Evolutionary conservation across 2,113 vertebrate genomes (phyloP).

Genomic region (Mirounga angustirostris): DNA sequence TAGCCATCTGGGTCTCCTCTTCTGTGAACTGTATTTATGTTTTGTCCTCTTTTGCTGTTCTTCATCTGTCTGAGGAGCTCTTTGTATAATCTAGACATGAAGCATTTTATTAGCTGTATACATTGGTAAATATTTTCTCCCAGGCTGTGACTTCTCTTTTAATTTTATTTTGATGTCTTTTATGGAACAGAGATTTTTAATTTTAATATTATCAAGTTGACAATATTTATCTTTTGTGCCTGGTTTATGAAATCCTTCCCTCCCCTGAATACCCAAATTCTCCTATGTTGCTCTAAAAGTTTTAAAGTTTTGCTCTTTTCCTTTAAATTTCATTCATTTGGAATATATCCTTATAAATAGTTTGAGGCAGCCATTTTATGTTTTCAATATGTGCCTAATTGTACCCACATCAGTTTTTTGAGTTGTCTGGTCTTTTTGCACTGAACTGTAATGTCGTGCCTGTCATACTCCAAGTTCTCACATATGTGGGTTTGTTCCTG

Average conservation of each 20-base stretch:
- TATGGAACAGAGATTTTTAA: background rate
- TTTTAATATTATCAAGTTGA: background rate
- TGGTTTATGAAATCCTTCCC: background rate
- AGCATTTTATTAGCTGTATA: background rate
- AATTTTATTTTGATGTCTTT: slow-evolving; percentile 13
- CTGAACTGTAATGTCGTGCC: background rate
- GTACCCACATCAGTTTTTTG: background rate
- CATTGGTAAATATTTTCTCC: background rate
- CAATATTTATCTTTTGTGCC: background rate
- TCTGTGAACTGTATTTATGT: background rate
- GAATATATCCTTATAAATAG: background rate
- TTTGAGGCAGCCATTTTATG: background rate
- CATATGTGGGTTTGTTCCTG: background rate
- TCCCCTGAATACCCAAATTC: background rate
- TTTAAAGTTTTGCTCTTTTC: background rate
- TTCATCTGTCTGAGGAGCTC: background rate
- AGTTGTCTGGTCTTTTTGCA: background rate
- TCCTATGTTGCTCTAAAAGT: background rate
- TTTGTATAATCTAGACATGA: background rate
- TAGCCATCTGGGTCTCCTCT: background rate
- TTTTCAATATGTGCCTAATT: background rate
- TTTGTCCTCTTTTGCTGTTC: background rate
- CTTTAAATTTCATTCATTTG: background rate
- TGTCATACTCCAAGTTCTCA: background rate
- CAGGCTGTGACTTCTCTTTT: background rate